A percentile compares a stretch with the other conserved stretches of the same genome.
Evolutionary conservation across 2,888 invertebrate species (phyloP).

Genomic region (Diarsia dahlii): DNA sequence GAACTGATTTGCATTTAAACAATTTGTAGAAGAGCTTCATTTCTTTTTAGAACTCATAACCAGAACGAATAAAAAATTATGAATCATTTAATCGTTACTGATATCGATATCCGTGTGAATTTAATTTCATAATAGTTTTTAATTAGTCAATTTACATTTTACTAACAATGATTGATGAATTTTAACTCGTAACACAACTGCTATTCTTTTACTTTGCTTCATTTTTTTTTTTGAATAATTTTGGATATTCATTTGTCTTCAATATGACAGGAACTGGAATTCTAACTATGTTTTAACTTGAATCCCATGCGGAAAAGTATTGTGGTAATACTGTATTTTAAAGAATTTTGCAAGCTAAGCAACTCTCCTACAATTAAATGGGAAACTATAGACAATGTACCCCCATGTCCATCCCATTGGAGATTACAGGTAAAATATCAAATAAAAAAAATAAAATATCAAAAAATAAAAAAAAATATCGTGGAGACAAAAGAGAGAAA

Average conservation of each 20-base stretch:
- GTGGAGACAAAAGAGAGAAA: not conserved
- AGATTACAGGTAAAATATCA: too few species aligned
- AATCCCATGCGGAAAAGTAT: not conserved
- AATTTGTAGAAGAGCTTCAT: not conserved
- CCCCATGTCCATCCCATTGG: not conserved
- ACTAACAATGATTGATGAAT: not conserved
- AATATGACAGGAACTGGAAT: not conserved
- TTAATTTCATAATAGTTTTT: slow-evolving; percentile 18
- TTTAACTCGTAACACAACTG: not conserved
- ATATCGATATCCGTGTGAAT: slow-evolving; percentile 5
- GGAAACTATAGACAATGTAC: not conserved
- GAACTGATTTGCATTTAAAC: not conserved
- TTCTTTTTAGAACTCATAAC: not conserved
- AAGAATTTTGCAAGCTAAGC: not conserved
- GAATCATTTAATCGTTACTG: not conserved
- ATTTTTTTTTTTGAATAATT: too few species aligned
- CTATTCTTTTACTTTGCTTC: not conserved
- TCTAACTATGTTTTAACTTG: not conserved
- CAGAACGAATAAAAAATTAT: not conserved
- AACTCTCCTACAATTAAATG: not conserved
- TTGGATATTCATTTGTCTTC: not conserved
- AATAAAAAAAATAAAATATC: too few species aligned
- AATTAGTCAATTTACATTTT: slow-evolving; percentile 8
- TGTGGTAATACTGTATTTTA: not conserved
- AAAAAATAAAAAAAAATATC: too few species aligned